phyloP scores from a whole-genome alignment of 2,888 invertebrate genomes.

The Pseudococcus viburni region DNA sequence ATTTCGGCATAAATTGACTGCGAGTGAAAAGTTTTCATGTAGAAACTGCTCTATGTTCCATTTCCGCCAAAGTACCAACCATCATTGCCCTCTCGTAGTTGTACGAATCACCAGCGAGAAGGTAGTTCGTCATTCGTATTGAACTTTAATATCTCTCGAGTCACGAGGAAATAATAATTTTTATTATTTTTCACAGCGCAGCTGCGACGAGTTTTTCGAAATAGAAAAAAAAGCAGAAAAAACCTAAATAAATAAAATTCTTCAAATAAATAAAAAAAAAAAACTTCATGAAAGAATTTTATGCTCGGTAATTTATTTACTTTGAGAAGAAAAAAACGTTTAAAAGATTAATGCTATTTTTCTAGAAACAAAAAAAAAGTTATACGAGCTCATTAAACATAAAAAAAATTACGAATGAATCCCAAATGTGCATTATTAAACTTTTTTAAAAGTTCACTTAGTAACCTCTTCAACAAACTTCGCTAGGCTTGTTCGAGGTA shows the following conservation, averaged over 20 bases:
- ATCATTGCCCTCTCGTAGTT: neutral
- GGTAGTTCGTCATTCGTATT: constrained; percentile 18
- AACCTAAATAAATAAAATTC: constrained; percentile 50
- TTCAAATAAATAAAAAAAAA: constrained; percentile 37
- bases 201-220: constrained; percentile 22
- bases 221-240: neutral
- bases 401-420: constrained; percentile 48
- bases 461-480: constrained; percentile 50
- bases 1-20: constrained; percentile 46
- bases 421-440: constrained; percentile 50
- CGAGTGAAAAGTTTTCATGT: constrained; percentile 41
- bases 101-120: neutral
- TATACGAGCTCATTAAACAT: constrained; percentile 54
- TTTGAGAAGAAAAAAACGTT: constrained; percentile 50
- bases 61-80: constrained; percentile 27
- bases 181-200: constrained; percentile 32
- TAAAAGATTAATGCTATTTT: constrained; percentile 55
- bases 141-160: constrained; percentile 39
- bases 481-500: constrained; percentile 39
- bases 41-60: constrained; percentile 16
- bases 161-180: constrained; percentile 48
- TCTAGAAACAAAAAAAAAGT: constrained; percentile 36
- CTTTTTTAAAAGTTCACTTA: constrained; percentile 51
- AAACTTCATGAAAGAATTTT: constrained; percentile 52
- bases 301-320: constrained; percentile 55